A percentile compares a stretch with the other conserved stretches of the same genome.
These are phyloP conservation scores for Botia kubotai DNA, from an alignment of 2,797 vertebrate species.

Conservation along the genomic window DNA sequence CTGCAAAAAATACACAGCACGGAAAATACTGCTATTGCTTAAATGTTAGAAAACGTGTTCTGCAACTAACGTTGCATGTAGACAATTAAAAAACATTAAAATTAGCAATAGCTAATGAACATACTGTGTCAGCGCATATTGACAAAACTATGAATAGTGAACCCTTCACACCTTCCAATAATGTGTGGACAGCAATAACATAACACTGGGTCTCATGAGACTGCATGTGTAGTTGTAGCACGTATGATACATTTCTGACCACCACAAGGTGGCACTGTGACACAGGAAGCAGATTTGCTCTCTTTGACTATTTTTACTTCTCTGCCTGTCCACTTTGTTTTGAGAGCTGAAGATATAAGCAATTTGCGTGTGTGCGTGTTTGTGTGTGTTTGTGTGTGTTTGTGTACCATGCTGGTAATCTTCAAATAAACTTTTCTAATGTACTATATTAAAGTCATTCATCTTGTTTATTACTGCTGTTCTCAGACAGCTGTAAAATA, in stretches of 20 bases:
- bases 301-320: neutral
- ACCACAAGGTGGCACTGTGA: slow-evolving; percentile 75
- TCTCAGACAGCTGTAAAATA: neutral
- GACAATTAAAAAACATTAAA: too few species aligned
- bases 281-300: slow-evolving; percentile 53
- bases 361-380: neutral
- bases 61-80: too few species aligned
- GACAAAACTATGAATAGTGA: too few species aligned
- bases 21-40: too few species aligned
- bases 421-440: neutral
- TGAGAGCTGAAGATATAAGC: neutral
- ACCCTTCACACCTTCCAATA: too few species aligned
- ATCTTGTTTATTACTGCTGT: slow-evolving; percentile 1
- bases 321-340: neutral
- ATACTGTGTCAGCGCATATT: too few species aligned
- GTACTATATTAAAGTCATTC: neutral
- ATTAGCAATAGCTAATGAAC: too few species aligned
- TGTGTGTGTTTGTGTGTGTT: neutral
- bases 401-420: neutral
- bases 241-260: neutral
- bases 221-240: too few species aligned
- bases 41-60: too few species aligned
- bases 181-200: too few species aligned
- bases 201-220: too few species aligned
- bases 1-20: too few species aligned